These are phyloP conservation scores for Microplitis mediator DNA, from an alignment of 1,140 invertebrate species.

Conservation along the genomic window DNA sequence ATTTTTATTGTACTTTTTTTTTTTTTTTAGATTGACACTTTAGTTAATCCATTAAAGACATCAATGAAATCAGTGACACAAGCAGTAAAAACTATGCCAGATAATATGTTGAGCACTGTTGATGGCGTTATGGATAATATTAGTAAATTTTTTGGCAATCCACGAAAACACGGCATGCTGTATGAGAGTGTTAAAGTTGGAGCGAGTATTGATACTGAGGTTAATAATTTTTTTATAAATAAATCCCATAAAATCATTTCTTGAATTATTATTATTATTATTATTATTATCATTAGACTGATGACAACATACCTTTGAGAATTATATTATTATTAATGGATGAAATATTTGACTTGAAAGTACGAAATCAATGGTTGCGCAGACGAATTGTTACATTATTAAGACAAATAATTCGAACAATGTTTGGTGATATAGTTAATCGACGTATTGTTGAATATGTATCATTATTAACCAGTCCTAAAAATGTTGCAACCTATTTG, in stretches of 20 bases:
- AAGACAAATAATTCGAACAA: conserved; percentile 79
- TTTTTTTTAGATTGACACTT: conserved; percentile 70
- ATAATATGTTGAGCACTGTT: conserved; percentile 79
- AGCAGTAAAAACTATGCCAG: conserved; percentile 80
- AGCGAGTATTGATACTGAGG: conserved; percentile 68
- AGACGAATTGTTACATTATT: conserved; percentile 80
- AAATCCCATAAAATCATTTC: background rate
- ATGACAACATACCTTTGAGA: conserved; percentile 86
- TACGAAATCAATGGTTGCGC: conserved; percentile 86
- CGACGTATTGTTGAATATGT: conserved; percentile 90
- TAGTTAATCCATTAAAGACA: conserved; percentile 82
- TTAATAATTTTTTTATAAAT: conserved; percentile 42
- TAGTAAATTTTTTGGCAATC: conserved; percentile 64
- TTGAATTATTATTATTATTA: background rate
- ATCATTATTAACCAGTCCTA: conserved; percentile 85
- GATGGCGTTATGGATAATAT: conserved; percentile 83
- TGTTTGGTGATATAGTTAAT: conserved; percentile 87
- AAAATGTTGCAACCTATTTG: conserved; percentile 88
- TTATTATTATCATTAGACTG: conserved; percentile 61
- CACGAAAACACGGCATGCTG: conserved; percentile 56
- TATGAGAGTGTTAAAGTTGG: conserved; percentile 68
- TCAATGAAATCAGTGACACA: conserved; percentile 79
- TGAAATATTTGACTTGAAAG: conserved; percentile 89
- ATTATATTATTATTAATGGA: conserved; percentile 87
- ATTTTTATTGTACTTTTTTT: conserved; percentile 25